A percentile compares a stretch with the other conserved stretches of the same genome.
Conservation (phyloP, 2,797 vertebrate genomes). For the Parotocinclus haroldoi region DNA sequence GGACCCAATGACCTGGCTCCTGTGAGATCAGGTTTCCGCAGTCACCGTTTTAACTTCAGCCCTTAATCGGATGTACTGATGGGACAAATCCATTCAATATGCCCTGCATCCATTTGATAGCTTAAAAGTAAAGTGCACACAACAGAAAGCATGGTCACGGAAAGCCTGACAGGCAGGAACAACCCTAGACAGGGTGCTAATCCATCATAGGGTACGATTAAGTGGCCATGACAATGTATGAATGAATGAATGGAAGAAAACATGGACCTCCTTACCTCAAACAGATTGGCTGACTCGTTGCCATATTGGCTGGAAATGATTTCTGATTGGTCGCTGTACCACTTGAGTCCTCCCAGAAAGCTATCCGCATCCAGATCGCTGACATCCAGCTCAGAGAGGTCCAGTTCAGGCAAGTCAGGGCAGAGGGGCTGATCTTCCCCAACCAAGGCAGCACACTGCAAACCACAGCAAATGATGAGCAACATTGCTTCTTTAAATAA, state of each 20-base stretch:
- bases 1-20: not conserved
- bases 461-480: conserved; percentile 27
- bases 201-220: too few species aligned
- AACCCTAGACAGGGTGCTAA: too few species aligned
- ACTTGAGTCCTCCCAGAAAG: conserved; percentile 97
- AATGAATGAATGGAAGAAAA: not conserved
- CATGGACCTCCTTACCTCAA: conserved; percentile 82
- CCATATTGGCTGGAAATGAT: conserved; percentile 97
- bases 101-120: not conserved
- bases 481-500: not conserved
- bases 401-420: conserved; percentile 97
- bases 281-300: conserved; percentile 91
- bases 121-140: not conserved
- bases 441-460: conserved; percentile 97
- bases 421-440: conserved; percentile 99
- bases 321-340: conserved; percentile 99
- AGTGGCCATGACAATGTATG: not conserved
- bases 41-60: conserved; percentile 1
- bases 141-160: too few species aligned
- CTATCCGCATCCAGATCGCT: conserved; percentile 97
- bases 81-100: conserved; percentile 6
- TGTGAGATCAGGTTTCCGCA: conserved; percentile 5
- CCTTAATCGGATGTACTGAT: conserved; percentile 2
- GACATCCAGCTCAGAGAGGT: conserved; percentile 97
- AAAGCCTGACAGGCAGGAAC: too few species aligned